These are phyloP conservation scores for Asobara japonica DNA, from an alignment of 1,140 invertebrate species.

Conservation along the genomic window DNA sequence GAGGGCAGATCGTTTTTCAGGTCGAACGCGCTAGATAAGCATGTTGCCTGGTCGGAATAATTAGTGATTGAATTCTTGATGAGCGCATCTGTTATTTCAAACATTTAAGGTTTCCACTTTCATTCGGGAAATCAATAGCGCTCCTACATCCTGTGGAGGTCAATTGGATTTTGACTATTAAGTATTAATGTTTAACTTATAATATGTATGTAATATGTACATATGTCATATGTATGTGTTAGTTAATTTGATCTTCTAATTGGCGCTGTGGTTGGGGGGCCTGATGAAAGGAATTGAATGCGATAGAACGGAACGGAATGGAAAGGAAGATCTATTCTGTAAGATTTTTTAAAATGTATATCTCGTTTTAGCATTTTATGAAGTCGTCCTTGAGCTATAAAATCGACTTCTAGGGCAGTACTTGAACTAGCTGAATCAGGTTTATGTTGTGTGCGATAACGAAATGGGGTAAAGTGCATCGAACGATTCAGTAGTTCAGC, in stretches of 20 bases:
- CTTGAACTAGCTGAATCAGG: neutral
- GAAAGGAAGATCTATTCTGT: too few species aligned
- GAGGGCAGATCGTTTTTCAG: conserved; percentile 9
- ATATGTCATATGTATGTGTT: too few species aligned
- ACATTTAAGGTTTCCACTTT: neutral
- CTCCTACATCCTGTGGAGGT: too few species aligned
- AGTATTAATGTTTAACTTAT: too few species aligned
- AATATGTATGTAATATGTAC: too few species aligned
- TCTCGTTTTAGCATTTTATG: conserved; percentile 30
- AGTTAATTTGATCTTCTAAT: too few species aligned
- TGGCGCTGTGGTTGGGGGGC: too few species aligned
- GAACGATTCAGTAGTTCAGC: neutral
- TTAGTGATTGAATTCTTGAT: conserved; percentile 20
- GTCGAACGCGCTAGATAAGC: conserved; percentile 12
- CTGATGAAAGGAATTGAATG: too few species aligned
- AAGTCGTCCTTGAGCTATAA: conserved; percentile 38
- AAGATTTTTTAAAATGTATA: neutral
- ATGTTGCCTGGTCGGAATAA: conserved; percentile 16
- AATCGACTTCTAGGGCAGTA: neutral
- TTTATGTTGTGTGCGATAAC: neutral
- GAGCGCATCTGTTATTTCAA: neutral
- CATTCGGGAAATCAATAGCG: neutral
- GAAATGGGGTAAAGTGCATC: neutral
- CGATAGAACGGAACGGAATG: too few species aligned
- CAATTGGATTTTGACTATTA: too few species aligned